These are phyloP conservation scores for Antennarius striatus DNA, from an alignment of 2,113 vertebrate genomes.

Conservation along the genomic window DNA sequence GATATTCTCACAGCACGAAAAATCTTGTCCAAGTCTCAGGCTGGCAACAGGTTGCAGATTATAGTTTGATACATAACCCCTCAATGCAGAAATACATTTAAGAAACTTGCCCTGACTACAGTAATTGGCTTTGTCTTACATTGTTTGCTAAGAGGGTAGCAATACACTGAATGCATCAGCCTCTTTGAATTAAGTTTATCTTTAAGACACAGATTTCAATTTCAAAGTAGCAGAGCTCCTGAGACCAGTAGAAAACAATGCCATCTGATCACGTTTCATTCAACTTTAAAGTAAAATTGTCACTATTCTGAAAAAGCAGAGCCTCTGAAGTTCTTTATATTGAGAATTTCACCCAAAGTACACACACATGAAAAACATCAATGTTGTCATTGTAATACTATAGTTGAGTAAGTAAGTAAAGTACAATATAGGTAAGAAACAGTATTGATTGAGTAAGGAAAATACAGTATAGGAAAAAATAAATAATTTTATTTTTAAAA, in stretches of 20 bases:
- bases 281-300: conserved; percentile 63
- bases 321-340: conserved; percentile 56
- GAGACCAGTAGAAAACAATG: conserved; percentile 59
- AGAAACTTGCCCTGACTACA: conserved; percentile 69
- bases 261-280: conserved; percentile 69
- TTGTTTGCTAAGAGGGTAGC: conserved; percentile 72
- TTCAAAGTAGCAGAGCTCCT: conserved; percentile 62
- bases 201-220: conserved; percentile 74
- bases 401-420: no score
- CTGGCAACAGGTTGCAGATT: conserved; percentile 63
- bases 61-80: conserved; percentile 73
- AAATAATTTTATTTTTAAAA: no score
- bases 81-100: conserved; percentile 72
- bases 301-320: conserved; percentile 30
- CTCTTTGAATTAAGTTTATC: conserved; percentile 76
- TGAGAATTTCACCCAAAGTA: conserved; percentile 52
- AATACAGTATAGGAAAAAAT: no score
- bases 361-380: conserved; percentile 23
- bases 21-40: conserved; percentile 34
- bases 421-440: no score
- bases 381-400: conserved; percentile 35
- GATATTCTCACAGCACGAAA: conserved; percentile 49
- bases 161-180: conserved; percentile 55
- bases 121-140: conserved; percentile 74
- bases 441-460: no score